Evolutionary conservation across 1,140 invertebrate genomes (phyloP).

Genomic region (Leptopilina boulardi): DNA sequence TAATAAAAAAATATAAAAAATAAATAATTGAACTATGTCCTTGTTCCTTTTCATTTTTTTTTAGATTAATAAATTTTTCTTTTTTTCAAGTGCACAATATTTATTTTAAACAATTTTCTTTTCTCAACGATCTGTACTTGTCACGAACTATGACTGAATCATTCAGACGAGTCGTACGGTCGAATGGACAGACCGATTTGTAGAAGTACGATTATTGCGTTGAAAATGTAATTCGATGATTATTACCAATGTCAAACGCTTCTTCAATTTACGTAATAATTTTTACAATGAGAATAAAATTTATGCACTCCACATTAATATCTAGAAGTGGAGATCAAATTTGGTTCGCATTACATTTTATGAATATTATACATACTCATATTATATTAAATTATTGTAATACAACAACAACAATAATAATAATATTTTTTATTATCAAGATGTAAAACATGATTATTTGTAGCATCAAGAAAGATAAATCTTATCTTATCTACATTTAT

Average conservation of each 20-base stretch:
- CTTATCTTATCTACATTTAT: no score
- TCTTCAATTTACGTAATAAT: conserved; percentile 40
- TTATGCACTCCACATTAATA: neutral
- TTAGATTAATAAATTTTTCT: no score
- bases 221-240: conserved; percentile 68
- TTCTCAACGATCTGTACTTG: neutral
- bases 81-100: neutral
- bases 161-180: conserved; percentile 33
- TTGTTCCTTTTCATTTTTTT: no score
- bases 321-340: neutral
- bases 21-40: no score
- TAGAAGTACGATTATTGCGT: conserved; percentile 51
- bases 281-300: neutral
- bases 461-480: no score
- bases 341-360: neutral
- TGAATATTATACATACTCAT: no score
- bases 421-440: no score
- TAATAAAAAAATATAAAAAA: no score
- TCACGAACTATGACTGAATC: conserved; percentile 37
- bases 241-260: conserved; percentile 64
- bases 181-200: conserved; percentile 42
- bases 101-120: neutral
- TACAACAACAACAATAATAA: no score
- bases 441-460: no score
- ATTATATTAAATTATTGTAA: no score